phyloP scores from a whole-genome alignment of 2,888 invertebrate species.

The Chloromyia formosa region DNA sequence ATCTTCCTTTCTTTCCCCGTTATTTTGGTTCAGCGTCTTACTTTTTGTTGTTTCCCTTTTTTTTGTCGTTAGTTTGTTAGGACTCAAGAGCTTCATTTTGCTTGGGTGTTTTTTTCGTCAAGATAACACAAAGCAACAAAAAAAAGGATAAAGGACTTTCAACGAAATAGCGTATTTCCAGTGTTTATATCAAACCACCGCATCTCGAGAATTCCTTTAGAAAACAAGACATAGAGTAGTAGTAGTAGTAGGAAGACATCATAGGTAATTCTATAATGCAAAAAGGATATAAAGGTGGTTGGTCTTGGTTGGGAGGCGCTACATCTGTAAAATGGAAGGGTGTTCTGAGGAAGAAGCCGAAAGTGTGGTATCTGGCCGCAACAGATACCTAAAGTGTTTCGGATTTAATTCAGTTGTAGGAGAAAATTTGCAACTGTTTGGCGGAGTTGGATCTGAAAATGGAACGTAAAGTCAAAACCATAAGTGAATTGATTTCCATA shows the following conservation, averaged over 20 bases:
- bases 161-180: conserved; percentile 24
- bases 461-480: not conserved
- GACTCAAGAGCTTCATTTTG: conserved; percentile 44
- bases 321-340: not conserved
- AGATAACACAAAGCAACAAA: not conserved
- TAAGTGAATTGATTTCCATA: too few relatives aligned
- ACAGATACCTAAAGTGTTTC: conserved; percentile 6
- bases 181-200: conserved; percentile 43
- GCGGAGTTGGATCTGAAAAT: not conserved
- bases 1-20: conserved; percentile 15
- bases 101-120: not conserved
- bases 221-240: conserved; percentile 8
- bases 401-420: too few relatives aligned
- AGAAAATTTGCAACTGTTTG: not conserved
- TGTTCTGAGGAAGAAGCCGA: not conserved
- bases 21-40: not conserved
- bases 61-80: conserved; percentile 5
- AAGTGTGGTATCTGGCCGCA: conserved; percentile 5
- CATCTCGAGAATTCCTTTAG: conserved; percentile 26
- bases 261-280: conserved; percentile 37
- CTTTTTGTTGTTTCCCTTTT: conserved; percentile 16
- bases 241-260: conserved; percentile 19
- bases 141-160: conserved; percentile 32
- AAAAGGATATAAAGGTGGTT: conserved; percentile 15
- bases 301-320: not conserved